Conservation (phyloP, 1,140 invertebrate genomes). For the Bicyclus anynana region DNA sequence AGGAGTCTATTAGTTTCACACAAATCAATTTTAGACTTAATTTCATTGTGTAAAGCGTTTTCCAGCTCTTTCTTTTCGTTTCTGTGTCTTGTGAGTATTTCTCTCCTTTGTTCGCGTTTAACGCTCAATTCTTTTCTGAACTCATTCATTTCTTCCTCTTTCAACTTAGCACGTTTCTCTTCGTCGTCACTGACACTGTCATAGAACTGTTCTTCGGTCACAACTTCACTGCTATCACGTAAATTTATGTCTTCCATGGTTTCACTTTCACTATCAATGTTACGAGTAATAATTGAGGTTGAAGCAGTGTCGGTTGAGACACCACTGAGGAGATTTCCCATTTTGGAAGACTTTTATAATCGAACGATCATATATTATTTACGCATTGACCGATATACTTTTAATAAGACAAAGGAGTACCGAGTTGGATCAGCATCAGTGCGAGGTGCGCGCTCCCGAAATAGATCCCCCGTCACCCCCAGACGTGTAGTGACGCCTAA, state of each 20-base stretch:
- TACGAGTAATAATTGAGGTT: conserved; percentile 19
- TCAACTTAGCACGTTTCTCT: conserved; percentile 39
- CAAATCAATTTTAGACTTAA: conserved; percentile 68
- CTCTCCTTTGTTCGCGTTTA: conserved; percentile 78
- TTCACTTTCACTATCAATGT: conserved; percentile 48
- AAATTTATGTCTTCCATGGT: conserved; percentile 47
- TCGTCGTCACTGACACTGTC: conserved; percentile 50
- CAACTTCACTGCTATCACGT: conserved; percentile 28
- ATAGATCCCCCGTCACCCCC: conserved; percentile 66
- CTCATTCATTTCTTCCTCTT: conserved; percentile 74
- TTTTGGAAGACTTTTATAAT: conserved; percentile 73
- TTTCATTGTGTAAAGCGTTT: conserved; percentile 74
- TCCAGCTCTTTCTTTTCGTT: conserved; percentile 78
- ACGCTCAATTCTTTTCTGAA: conserved; percentile 78
- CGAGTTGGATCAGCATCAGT: conserved; percentile 47
- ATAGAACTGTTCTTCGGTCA: conserved; percentile 39
- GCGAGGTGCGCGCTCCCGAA: conserved; percentile 58
- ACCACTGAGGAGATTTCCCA: conserved; percentile 69
- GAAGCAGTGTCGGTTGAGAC: conserved; percentile 33
- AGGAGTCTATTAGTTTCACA: conserved; percentile 62
- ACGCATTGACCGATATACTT: conserved; percentile 56
- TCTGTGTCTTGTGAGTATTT: conserved; percentile 78
- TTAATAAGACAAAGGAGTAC: conserved; percentile 69
- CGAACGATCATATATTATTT: conserved; percentile 51
- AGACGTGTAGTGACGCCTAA: conserved; percentile 52